phyloP scores from a whole-genome alignment of 2,888 invertebrate genomes.

The Synanthedon formicaeformis region DNA sequence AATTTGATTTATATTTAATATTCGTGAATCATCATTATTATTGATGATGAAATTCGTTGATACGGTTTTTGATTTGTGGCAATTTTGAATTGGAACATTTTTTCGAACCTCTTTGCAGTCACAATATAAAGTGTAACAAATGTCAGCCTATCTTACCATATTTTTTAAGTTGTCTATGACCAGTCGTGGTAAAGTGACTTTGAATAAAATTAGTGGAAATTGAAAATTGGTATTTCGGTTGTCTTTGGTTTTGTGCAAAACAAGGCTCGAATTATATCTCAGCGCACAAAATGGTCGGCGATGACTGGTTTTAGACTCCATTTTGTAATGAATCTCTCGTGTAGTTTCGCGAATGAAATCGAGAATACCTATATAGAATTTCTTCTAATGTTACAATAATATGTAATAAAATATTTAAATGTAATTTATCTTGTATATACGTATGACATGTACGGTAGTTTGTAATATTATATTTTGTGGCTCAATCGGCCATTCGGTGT shows the following conservation, averaged over 20 bases:
- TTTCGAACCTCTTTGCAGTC: neutral
- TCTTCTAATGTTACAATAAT: slow-evolving; percentile 51
- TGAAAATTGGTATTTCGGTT: neutral
- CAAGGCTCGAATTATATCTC: slow-evolving; percentile 8
- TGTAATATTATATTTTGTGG: slow-evolving; percentile 47
- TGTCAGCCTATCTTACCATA: neutral
- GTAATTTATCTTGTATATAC: slow-evolving; percentile 66
- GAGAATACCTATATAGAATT: slow-evolving; percentile 43
- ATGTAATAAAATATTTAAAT: slow-evolving; percentile 43
- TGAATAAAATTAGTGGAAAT: neutral
- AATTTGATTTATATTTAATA: no score
- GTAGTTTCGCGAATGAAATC: slow-evolving; percentile 31
- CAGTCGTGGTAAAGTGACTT: neutral
- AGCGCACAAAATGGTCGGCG: slow-evolving; percentile 56
- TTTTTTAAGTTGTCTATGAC: neutral
- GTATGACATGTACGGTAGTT: slow-evolving; percentile 56
- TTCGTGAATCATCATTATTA: no score
- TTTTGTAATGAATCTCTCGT: slow-evolving; percentile 40
- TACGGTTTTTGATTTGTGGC: no score
- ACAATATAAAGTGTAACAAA: neutral
- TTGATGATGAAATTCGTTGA: no score
- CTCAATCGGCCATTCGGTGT: slow-evolving; percentile 31
- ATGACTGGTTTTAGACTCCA: slow-evolving; percentile 45
- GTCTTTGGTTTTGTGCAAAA: neutral
- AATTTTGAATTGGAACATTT: neutral